phyloP scores from a whole-genome alignment of 2,888 invertebrate genomes.

The Tipula vernalis region DNA sequence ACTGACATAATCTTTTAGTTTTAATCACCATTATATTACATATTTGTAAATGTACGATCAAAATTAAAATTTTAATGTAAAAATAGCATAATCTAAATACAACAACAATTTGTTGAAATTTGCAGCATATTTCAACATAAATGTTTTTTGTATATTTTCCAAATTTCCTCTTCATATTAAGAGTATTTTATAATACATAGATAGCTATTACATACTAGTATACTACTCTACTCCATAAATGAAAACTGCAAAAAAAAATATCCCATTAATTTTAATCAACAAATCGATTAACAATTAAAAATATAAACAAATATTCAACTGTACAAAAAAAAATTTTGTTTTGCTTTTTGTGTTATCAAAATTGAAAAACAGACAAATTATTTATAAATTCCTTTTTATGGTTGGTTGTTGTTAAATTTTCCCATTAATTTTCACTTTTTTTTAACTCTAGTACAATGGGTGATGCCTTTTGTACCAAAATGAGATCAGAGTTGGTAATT shows the following conservation, averaged over 20 bases:
- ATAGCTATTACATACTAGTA: background rate
- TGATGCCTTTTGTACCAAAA: background rate
- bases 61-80: background rate
- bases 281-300: conserved; percentile 4
- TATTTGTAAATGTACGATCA: background rate
- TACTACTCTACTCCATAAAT: background rate
- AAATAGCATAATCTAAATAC: background rate
- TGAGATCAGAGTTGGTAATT: too few species aligned
- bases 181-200: background rate
- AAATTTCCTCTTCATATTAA: background rate
- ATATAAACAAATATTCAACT: background rate
- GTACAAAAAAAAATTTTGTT: background rate
- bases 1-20: background rate
- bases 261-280: background rate
- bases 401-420: background rate
- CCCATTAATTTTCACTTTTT: conserved; percentile 4
- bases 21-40: background rate
- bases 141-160: background rate
- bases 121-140: background rate
- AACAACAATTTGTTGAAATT: background rate
- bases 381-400: background rate
- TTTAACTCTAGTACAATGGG: background rate
- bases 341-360: background rate
- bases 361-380: background rate
- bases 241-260: background rate